A percentile compares a stretch with the other conserved stretches of the same genome.
These are phyloP conservation scores for Laothoe populi DNA, from an alignment of 2,888 invertebrate genomes.

Conservation along the genomic window DNA sequence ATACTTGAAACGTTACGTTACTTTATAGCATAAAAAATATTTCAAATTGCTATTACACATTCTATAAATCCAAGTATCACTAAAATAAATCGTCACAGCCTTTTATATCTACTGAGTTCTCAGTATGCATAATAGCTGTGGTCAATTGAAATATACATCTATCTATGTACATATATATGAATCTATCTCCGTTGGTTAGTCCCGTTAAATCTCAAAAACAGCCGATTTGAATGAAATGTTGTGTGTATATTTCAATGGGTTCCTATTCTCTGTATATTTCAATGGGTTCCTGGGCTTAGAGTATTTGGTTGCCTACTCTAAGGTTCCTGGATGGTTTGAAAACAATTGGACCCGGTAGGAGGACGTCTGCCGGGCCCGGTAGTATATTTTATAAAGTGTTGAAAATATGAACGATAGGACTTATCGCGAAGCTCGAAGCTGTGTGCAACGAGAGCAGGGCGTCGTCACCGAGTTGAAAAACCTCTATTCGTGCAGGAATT, in stretches of 20 bases:
- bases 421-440: neutral
- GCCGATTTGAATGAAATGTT: too few species aligned
- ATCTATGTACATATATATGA: too few species aligned
- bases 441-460: conserved; percentile 24
- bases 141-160: too few species aligned
- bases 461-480: conserved; percentile 44
- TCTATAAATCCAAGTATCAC: conserved; percentile 47
- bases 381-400: conserved; percentile 12
- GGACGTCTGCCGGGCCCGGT: too few species aligned
- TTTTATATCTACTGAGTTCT: conserved; percentile 18
- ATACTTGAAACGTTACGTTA: conserved; percentile 48
- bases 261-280: too few species aligned
- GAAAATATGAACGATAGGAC: neutral
- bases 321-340: too few species aligned
- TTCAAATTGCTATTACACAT: conserved; percentile 50
- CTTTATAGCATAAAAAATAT: conserved; percentile 47
- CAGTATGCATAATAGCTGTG: conserved; percentile 16
- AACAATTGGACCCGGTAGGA: too few species aligned
- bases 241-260: too few species aligned
- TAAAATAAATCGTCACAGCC: conserved; percentile 20
- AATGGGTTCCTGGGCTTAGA: too few species aligned
- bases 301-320: too few species aligned
- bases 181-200: too few species aligned
- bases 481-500: conserved; percentile 67
- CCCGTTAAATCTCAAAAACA: too few species aligned